These are phyloP conservation scores for Thera obeliscata DNA, from an alignment of 2,888 invertebrate genomes.

Conservation along the genomic window DNA sequence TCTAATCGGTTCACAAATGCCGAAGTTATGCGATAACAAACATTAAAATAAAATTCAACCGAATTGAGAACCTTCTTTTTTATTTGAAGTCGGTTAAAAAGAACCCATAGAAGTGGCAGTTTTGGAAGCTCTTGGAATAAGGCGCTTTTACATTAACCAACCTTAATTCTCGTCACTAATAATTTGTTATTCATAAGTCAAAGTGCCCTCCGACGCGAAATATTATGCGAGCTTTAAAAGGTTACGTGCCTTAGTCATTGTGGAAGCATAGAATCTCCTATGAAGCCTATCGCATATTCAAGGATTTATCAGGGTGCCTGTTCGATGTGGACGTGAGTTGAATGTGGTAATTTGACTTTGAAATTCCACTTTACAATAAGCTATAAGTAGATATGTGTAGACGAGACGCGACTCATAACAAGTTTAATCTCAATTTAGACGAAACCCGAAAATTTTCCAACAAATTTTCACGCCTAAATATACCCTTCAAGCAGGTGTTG, in stretches of 20 bases:
- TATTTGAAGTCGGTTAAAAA: too few species aligned
- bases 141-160: too few species aligned
- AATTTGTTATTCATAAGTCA: slow-evolving; percentile 6
- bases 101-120: too few species aligned
- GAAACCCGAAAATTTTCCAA: background rate
- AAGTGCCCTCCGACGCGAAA: slow-evolving; percentile 3
- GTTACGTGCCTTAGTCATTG: slow-evolving; percentile 7
- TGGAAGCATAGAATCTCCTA: background rate
- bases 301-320: slow-evolving; percentile 5
- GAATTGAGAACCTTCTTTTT: too few species aligned
- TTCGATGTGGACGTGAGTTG: slow-evolving; percentile 3
- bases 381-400: background rate
- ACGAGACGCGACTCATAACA: background rate
- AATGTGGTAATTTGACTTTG: slow-evolving; percentile 5
- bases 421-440: background rate
- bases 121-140: too few species aligned
- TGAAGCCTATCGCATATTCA: slow-evolving; percentile 16
- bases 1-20: too few species aligned
- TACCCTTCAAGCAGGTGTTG: too few species aligned
- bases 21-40: too few species aligned
- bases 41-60: too few species aligned
- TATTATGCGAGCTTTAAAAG: slow-evolving; percentile 6
- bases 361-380: slow-evolving; percentile 3
- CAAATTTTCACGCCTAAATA: background rate
- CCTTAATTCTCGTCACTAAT: background rate